Percentiles rank a stretch among this genome's conserved stretches.
Evolutionary conservation across 1,140 invertebrate species (phyloP).

Genomic region (Leptopilina clavipes): DNA sequence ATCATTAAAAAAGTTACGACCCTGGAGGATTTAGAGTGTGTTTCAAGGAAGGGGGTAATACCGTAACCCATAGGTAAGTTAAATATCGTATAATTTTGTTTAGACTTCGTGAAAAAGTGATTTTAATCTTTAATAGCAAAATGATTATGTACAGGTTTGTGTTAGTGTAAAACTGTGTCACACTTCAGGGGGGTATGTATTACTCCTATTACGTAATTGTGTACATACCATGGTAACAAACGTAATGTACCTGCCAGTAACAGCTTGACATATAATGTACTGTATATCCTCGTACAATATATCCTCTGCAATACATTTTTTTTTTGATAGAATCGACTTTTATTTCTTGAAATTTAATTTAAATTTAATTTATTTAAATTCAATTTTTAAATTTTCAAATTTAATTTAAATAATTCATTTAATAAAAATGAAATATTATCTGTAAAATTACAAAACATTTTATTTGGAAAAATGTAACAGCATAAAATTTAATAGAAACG

Average conservation of each 20-base stretch:
- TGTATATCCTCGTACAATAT: neutral
- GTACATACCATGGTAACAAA: neutral
- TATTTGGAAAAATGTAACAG: neutral
- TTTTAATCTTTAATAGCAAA: constrained; percentile 17
- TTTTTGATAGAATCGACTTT: neutral
- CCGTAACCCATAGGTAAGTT: neutral
- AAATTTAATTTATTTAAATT: too few relatives aligned
- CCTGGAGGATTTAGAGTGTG: neutral
- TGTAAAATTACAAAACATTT: neutral
- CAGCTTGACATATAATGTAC: constrained; percentile 6
- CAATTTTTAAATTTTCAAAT: neutral
- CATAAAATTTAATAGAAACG: constrained; percentile 13
- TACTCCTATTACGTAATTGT: neutral
- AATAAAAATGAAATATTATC: neutral
- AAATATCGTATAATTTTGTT: constrained; percentile 10
- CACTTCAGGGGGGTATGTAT: neutral
- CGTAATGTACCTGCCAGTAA: constrained; percentile 11
- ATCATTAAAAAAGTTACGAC: neutral
- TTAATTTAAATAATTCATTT: neutral
- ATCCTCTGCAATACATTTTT: neutral
- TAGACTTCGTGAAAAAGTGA: constrained; percentile 2
- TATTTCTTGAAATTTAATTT: neutral
- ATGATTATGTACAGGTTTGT: neutral
- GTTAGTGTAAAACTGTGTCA: neutral
- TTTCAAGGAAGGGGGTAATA: neutral